Evolutionary conservation across 2,113 vertebrate species (phyloP), one percentile per base, ranked within the genome.

Genomic region (Phrynosoma blainvillii): DNA sequence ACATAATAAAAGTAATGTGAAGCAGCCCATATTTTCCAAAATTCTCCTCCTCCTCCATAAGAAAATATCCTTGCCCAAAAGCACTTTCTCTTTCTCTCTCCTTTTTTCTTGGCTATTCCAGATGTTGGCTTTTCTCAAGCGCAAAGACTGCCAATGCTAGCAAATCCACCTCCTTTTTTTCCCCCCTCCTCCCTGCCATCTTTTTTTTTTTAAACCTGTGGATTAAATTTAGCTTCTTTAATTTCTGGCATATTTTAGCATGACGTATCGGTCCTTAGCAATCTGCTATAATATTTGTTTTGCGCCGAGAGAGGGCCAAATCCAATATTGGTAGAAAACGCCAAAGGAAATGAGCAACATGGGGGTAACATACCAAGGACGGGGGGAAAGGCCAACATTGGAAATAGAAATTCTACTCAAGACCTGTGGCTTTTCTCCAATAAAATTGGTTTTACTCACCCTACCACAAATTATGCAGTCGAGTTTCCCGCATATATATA

Each of bases 241-340:
- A 93, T 89, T 88, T 91, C 68, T 95, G 95, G 93, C 91, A 87
- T 92, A 92, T 94, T 52, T 73, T 93, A 84, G 0, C 84, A 86
- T 95, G 92, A 94, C 91, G 77, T 94, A 42, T 89, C 92, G 90
- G 94, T 88, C 93, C 84, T 92, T 90, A 89, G 88, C 85, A 87
- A 94, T 85, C 94, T 91, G 93, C 92, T 93, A 91, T 93, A 94
- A 93, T 94, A 94, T 94, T 95, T 94, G 93, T 92, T 94, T 93
- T 95, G 91, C 92, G 86, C 90, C 79, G 90, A 91, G 85, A 54
- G 82, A 89, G 89, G 92, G 87, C 94, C 94, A 95, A 93, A 89
- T 84, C 90, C 90, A 36, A 84, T 13, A 85, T 87, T 95, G 93
- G 91, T 91, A 75, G 78, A 27, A 91, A 65, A 0, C 79, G 75